These are phyloP conservation scores for Holacanthella duospinosa DNA, from an alignment of 2,888 invertebrate genomes.

Conservation along the genomic window DNA sequence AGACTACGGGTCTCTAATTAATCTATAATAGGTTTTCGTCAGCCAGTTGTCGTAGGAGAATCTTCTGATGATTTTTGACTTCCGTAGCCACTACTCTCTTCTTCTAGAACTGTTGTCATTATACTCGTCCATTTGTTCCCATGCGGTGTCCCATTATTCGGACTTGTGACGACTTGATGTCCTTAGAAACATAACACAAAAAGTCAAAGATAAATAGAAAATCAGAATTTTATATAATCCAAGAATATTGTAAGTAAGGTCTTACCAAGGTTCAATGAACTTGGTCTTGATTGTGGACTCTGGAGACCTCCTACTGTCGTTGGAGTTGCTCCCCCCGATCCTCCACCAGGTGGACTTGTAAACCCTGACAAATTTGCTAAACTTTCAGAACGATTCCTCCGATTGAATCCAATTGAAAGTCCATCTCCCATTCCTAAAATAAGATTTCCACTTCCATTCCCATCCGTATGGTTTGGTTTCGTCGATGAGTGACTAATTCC, in stretches of 20 bases:
- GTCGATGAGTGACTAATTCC: conserved; percentile 6
- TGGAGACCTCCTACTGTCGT: conserved; percentile 9
- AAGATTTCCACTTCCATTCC: not conserved
- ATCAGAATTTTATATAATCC: not conserved
- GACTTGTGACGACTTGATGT: not conserved
- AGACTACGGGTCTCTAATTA: no score
- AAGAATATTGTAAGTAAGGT: not conserved
- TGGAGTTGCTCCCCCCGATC: not conserved
- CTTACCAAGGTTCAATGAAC: conserved; percentile 35
- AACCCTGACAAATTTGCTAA: conserved; percentile 35
- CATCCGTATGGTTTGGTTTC: not conserved
- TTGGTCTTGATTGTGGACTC: conserved; percentile 31
- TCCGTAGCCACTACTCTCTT: conserved; percentile 37
- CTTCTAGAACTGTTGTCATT: conserved; percentile 37
- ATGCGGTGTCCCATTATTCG: conserved; percentile 24
- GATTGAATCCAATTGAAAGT: not conserved
- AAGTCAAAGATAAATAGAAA: no score
- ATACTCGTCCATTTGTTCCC: conserved; percentile 35
- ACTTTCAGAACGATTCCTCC: conserved; percentile 32
- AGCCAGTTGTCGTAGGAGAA: conserved; percentile 33
- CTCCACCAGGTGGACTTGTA: conserved; percentile 22
- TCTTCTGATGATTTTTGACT: conserved; percentile 36
- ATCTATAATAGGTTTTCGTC: no score
- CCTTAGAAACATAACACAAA: no score
- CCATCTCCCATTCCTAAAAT: not conserved